phyloP scores from a whole-genome alignment of 2,888 invertebrate species.

The Hybos culiciformis region DNA sequence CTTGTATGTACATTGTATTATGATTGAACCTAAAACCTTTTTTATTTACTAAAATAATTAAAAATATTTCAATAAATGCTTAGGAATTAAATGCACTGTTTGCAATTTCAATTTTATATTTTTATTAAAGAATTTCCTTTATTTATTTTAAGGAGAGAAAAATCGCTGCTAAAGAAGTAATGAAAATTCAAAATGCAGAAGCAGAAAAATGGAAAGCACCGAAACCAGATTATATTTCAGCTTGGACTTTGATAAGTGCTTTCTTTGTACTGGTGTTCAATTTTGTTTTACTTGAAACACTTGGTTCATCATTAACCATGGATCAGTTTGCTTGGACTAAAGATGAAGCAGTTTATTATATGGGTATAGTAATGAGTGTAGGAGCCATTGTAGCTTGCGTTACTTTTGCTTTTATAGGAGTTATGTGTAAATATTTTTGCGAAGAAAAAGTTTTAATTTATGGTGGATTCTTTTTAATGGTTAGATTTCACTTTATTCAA shows the following conservation, averaged over 20 bases:
- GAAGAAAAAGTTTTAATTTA: slow-evolving; percentile 68
- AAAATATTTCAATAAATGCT: no score
- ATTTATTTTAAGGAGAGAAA: slow-evolving; percentile 40
- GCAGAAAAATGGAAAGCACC: slow-evolving; percentile 56
- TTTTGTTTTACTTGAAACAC: slow-evolving; percentile 76
- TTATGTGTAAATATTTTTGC: slow-evolving; percentile 54
- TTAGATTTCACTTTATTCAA: slow-evolving; percentile 54
- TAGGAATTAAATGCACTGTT: no score
- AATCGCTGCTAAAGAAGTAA: slow-evolving; percentile 67
- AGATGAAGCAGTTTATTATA: slow-evolving; percentile 58
- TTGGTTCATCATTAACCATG: slow-evolving; percentile 73
- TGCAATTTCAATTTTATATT: no score
- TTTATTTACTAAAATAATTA: no score
- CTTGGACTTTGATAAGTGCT: slow-evolving; percentile 64
- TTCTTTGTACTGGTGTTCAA: slow-evolving; percentile 78
- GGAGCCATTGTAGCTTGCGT: slow-evolving; percentile 65
- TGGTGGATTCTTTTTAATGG: slow-evolving; percentile 71
- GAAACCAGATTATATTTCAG: slow-evolving; percentile 60
- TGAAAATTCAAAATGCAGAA: slow-evolving; percentile 58
- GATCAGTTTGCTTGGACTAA: slow-evolving; percentile 82
- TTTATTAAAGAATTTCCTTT: no score
- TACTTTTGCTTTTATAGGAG: slow-evolving; percentile 56
- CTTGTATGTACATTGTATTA: no score
- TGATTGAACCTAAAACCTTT: no score
- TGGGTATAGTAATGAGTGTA: slow-evolving; percentile 69